These are phyloP conservation scores for Rhizoglyphus robini DNA, from an alignment of 1,140 invertebrate genomes.

Conservation along the genomic window DNA sequence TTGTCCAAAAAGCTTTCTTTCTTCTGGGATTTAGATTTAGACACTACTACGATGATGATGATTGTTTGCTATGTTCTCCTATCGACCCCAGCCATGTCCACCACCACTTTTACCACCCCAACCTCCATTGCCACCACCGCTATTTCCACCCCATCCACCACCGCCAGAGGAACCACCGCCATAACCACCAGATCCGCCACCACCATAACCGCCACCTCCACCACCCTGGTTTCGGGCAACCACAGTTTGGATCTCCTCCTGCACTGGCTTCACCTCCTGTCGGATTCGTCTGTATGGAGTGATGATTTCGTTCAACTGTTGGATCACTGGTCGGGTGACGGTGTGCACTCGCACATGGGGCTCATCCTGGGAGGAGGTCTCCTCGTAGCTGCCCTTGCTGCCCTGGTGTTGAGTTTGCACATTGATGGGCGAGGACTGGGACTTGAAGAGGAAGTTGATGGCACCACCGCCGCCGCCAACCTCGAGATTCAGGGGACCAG, in stretches of 20 bases:
- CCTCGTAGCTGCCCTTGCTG: neutral
- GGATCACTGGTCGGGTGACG: neutral
- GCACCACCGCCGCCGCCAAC: neutral
- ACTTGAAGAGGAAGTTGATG: slow-evolving; percentile 10
- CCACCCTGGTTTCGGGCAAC: neutral
- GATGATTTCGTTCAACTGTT: neutral
- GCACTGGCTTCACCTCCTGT: neutral
- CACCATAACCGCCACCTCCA: no score
- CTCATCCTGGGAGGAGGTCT: slow-evolving; percentile 17
- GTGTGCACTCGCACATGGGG: slow-evolving; percentile 5
- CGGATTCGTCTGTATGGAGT: neutral
- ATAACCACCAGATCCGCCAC: no score
- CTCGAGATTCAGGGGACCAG: neutral
- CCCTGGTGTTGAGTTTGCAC: slow-evolving; percentile 6
- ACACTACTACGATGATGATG: no score
- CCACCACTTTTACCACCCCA: no score
- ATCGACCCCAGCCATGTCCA: no score
- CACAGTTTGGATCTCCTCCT: neutral
- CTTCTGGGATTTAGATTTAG: no score
- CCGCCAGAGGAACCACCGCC: no score
- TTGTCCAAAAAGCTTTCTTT: no score
- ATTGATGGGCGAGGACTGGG: slow-evolving; percentile 3
- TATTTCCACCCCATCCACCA: no score
- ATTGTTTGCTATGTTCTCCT: no score
- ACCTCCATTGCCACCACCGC: no score